A percentile compares a stretch with the other conserved stretches of the same genome.
Conservation (phyloP, 2,113 vertebrate genomes). For the Hydropotes inermis region DNA sequence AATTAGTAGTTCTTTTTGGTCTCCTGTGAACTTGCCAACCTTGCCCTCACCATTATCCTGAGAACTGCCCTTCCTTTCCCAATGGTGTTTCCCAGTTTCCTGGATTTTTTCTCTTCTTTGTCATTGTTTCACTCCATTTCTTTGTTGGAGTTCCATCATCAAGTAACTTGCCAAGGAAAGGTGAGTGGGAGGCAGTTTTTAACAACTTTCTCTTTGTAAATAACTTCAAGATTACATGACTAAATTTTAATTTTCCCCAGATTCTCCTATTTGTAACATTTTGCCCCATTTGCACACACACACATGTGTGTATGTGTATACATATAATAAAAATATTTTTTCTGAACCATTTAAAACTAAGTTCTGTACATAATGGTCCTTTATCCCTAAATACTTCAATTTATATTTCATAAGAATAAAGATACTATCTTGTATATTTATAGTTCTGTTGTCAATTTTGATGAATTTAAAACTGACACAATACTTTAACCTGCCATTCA, state of each 20-base stretch:
- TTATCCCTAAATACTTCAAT: not conserved
- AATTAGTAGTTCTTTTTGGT: not conserved
- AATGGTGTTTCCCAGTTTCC: not conserved
- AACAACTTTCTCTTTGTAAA: not conserved
- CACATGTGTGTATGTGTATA: not conserved
- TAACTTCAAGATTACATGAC: not conserved
- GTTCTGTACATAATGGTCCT: not conserved
- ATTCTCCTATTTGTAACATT: not conserved
- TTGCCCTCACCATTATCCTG: not conserved
- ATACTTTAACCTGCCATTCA: not conserved
- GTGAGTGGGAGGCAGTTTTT: not conserved
- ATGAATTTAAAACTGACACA: not conserved
- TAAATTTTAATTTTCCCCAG: not conserved
- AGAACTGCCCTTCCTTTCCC: not conserved
- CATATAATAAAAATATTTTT: not conserved
- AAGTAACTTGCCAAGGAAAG: not conserved
- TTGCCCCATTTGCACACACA: not conserved
- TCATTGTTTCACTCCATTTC: not conserved
- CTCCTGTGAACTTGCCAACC: not conserved
- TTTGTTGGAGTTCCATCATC: not conserved
- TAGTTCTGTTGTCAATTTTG: not conserved
- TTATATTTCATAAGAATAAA: not conserved
- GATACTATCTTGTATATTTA: not conserved
- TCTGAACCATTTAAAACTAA: not conserved
- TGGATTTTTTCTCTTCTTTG: not conserved